Evolutionary conservation across 2,113 vertebrate species (phyloP).

Genomic region (Xiphias gladius): DNA sequence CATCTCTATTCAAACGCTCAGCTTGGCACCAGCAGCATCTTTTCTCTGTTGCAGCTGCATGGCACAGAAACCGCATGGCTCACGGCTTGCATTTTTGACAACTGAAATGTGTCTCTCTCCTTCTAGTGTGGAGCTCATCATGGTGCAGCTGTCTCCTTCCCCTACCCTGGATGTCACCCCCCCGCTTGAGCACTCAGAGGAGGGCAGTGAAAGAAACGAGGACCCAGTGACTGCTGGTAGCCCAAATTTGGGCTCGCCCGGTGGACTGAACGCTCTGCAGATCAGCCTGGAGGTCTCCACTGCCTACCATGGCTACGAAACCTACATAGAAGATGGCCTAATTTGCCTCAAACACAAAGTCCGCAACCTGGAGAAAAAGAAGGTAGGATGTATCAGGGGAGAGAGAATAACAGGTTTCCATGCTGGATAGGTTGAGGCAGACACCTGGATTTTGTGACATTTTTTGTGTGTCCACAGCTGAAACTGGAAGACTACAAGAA

Average conservation of each 20-base stretch:
- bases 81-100: not conserved
- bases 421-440: not conserved
- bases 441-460: not conserved
- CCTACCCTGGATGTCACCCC: constrained; percentile 75
- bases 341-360: constrained; percentile 98
- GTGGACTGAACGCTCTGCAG: constrained; percentile 79
- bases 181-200: constrained; percentile 78
- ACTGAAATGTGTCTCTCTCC: not conserved
- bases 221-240: not conserved
- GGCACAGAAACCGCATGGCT: not conserved
- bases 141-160: constrained; percentile 91
- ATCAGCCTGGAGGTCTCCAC: constrained; percentile 80
- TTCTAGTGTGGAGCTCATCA: constrained; percentile 73
- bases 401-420: not conserved
- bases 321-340: constrained; percentile 94
- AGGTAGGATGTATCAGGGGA: constrained; percentile 81
- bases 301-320: constrained; percentile 91
- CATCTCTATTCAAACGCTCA: not conserved
- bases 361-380: constrained; percentile 98
- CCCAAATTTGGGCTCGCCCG: constrained; percentile 48
- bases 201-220: constrained; percentile 74
- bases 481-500: constrained; percentile 90
- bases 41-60: not conserved
- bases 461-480: constrained; percentile 77
- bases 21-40: constrained; percentile 14